Percentiles rank a stretch among this genome's conserved stretches.
Evolutionary conservation across 2,888 invertebrate genomes (phyloP).

Genomic region (Xylota sylvarum): DNA sequence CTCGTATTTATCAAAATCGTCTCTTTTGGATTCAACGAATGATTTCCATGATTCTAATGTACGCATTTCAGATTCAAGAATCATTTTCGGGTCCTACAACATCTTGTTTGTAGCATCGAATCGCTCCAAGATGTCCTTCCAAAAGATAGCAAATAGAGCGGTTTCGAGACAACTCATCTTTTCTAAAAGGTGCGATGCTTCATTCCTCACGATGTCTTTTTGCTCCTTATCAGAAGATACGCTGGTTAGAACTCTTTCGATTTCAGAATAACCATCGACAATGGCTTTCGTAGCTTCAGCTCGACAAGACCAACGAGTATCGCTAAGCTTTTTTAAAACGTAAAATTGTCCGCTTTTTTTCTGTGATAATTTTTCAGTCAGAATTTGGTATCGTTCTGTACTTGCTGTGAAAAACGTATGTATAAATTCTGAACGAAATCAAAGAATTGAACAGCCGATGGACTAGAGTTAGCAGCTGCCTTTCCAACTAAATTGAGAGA

Average conservation of each 20-base stretch:
- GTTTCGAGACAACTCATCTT: constrained; percentile 24
- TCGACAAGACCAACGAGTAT: constrained; percentile 37
- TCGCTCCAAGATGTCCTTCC: constrained; percentile 40
- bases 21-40: constrained; percentile 22
- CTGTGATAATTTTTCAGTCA: constrained; percentile 29
- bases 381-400: constrained; percentile 13
- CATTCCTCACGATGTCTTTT: too few species aligned
- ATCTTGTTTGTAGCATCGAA: too few species aligned
- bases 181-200: constrained; percentile 7
- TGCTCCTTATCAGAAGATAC: constrained; percentile 22
- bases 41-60: constrained; percentile 19
- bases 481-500: too few species aligned
- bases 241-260: constrained; percentile 28
- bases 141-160: constrained; percentile 32
- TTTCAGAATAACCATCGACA: constrained; percentile 34
- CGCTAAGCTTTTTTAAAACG: constrained; percentile 37
- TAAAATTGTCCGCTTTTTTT: too few species aligned
- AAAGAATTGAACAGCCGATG: constrained; percentile 35
- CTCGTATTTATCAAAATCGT: constrained; percentile 29
- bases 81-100: background rate
- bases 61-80: constrained; percentile 7
- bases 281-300: constrained; percentile 40
- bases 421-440: constrained; percentile 24
- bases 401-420: constrained; percentile 24
- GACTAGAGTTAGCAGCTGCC: constrained; percentile 31